Percentiles rank a stretch among this genome's conserved stretches.
Evolutionary conservation across 1,140 invertebrate genomes (phyloP).

Genomic region (Hydropsyche tenuis): DNA sequence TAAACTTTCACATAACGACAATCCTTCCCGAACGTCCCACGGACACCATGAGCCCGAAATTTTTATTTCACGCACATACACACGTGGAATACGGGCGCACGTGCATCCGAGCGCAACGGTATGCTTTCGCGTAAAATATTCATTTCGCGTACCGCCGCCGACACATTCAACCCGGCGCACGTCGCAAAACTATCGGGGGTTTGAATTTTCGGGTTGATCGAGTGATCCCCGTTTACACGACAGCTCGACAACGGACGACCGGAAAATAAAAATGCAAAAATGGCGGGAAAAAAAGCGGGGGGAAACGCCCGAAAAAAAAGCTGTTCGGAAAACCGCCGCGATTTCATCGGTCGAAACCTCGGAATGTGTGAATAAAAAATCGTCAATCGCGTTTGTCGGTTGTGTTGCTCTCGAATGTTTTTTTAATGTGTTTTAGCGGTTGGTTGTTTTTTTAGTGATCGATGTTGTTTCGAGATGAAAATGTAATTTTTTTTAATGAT

Average conservation of each 20-base stretch:
- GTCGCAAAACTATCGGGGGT: conserved; percentile 24
- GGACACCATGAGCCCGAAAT: no score
- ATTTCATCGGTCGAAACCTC: no score
- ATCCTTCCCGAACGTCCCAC: no score
- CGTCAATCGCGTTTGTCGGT: no score
- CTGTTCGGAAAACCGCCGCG: no score
- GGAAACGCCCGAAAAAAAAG: neutral
- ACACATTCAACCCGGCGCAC: conserved; percentile 26
- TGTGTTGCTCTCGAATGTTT: no score
- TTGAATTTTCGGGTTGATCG: conserved; percentile 18
- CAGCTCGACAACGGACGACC: neutral
- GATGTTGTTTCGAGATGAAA: no score
- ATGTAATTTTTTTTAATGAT: no score
- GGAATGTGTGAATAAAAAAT: no score
- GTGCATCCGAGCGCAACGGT: conserved; percentile 21
- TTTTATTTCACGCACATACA: neutral
- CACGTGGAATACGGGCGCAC: neutral
- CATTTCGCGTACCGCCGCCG: conserved; percentile 29
- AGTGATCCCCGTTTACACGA: conserved; percentile 19
- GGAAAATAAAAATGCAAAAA: conserved; percentile 2
- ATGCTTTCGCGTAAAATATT: conserved; percentile 33
- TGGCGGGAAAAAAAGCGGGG: neutral
- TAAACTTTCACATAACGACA: no score
- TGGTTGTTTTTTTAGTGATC: no score
- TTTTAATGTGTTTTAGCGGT: no score